Percentiles rank a stretch among this genome's conserved stretches.
phyloP scores from a whole-genome alignment of 2,113 vertebrate species.

The Stigmatopora argus region DNA sequence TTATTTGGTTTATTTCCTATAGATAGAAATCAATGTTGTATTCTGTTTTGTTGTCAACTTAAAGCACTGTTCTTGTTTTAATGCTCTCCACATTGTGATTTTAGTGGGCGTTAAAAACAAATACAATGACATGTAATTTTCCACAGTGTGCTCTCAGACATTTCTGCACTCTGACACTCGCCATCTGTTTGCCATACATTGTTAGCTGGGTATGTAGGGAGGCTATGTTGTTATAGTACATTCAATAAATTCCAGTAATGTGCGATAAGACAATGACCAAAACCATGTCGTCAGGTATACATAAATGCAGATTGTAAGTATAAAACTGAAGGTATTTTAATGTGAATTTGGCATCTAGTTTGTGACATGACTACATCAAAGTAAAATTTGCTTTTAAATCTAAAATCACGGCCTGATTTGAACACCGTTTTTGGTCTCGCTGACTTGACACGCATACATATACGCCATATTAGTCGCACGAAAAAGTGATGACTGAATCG shows the following conservation, averaged over 20 bases:
- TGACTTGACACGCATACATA: no score
- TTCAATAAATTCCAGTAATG: not conserved
- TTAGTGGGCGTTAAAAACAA: not conserved
- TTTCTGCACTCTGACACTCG: not conserved
- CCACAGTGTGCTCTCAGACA: not conserved
- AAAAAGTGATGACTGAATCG: no score
- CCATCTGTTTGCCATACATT: constrained; percentile 2
- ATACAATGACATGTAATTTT: not conserved
- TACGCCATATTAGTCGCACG: no score
- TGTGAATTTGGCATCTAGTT: no score
- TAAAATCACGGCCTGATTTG: no score
- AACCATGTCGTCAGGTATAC: no score
- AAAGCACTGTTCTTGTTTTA: not conserved
- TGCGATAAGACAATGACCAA: no score
- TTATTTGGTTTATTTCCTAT: not conserved
- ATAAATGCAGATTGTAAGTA: no score
- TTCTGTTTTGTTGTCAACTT: not conserved
- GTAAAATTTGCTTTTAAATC: no score
- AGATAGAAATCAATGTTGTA: not conserved
- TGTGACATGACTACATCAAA: no score
- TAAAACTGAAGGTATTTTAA: no score
- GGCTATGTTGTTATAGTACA: not conserved
- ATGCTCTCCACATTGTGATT: not conserved
- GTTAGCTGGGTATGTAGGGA: not conserved
- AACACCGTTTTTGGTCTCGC: no score